Evolutionary conservation across 2,113 vertebrate species (phyloP).

Genomic region (Pelecanus crispus): DNA sequence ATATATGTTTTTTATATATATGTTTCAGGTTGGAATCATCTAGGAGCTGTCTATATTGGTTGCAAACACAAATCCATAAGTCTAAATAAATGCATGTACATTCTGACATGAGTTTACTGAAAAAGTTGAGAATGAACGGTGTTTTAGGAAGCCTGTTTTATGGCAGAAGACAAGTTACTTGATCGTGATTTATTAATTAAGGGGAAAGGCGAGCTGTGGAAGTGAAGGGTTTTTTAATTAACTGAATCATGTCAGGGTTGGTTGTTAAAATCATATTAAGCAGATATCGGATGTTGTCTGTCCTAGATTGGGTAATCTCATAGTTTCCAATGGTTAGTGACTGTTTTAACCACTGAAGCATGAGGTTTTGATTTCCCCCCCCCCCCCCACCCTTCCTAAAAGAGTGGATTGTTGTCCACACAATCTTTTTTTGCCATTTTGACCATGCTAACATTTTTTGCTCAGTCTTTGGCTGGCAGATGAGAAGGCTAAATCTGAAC

Average conservation of each 20-base stretch:
- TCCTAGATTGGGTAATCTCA: conserved; percentile 37
- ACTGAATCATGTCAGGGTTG: background rate
- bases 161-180: background rate
- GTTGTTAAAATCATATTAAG: background rate
- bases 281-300: background rate
- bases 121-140: too few relatives aligned
- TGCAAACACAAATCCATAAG: background rate
- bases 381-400: background rate
- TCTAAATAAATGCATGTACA: accelerated
- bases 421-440: conserved; percentile 42
- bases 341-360: conserved; percentile 38
- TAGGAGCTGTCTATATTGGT: too few relatives aligned
- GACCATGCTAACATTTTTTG: conserved; percentile 51
- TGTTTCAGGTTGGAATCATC: background rate
- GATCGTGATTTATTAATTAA: background rate
- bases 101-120: background rate
- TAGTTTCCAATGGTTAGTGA: conserved; percentile 46
- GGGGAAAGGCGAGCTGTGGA: background rate
- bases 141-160: background rate
- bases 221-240: background rate
- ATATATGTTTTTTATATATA: too few relatives aligned
- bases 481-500: conserved; percentile 55
- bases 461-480: conserved; percentile 44
- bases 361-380: conserved; percentile 36
- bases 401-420: conserved; percentile 25